phyloP scores from a whole-genome alignment of 2,113 vertebrate species.

The Gadus macrocephalus region DNA sequence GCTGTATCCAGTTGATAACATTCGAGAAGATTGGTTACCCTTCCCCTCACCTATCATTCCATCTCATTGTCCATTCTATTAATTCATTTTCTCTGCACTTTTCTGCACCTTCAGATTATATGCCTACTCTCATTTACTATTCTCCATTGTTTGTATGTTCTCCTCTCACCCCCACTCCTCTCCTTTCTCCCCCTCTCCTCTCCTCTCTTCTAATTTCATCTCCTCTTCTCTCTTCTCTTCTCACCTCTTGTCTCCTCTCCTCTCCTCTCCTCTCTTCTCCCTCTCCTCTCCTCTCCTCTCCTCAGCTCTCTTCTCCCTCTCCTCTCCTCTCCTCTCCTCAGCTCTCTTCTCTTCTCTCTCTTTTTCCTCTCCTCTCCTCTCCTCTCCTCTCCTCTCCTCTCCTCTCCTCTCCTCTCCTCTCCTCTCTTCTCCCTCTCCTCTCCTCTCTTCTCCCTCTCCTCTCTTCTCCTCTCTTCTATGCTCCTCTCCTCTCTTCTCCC shows the following conservation, averaged over 20 bases:
- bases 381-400: no score
- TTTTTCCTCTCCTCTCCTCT: neutral
- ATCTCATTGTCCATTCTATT: neutral
- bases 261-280: neutral
- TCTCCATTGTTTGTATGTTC: neutral
- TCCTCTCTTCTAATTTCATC: neutral
- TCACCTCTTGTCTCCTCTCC: no score
- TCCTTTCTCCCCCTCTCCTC: neutral
- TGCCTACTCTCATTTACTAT: neutral
- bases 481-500: no score
- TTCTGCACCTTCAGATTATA: neutral
- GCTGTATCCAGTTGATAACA: no score
- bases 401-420: neutral
- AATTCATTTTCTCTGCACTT: neutral
- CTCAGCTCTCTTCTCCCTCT: neutral
- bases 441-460: neutral
- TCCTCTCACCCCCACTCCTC: neutral
- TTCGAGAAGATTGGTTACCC: no score
- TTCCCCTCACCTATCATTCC: neutral
- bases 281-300: neutral
- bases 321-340: neutral
- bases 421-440: neutral
- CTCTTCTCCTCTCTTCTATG: neutral
- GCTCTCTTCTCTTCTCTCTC: neutral
- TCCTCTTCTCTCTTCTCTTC: neutral